Conservation (phyloP, 1,140 invertebrate species). For the Calephelis nemesis region DNA sequence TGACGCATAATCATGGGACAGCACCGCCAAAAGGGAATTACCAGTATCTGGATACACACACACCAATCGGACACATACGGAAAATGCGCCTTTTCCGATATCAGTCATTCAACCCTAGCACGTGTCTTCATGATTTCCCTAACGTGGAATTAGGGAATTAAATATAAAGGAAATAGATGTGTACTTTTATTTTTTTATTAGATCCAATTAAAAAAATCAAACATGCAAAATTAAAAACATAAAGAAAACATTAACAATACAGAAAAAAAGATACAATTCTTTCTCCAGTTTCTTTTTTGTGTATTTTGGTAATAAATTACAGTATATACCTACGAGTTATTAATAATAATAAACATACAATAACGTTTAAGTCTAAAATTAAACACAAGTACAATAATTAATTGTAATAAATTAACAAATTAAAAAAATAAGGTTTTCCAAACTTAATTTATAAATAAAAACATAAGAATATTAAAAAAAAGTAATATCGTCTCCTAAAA, state of each 20-base stretch:
- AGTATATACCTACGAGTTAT: not conserved
- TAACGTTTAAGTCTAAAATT: not conserved
- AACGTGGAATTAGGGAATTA: constrained; percentile 32
- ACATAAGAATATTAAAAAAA: not conserved
- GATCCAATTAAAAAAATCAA: constrained; percentile 32
- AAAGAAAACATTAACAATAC: constrained; percentile 1
- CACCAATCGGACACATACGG: constrained; percentile 66
- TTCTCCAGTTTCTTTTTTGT: not conserved
- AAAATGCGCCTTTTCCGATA: constrained; percentile 55
- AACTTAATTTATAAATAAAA: not conserved
- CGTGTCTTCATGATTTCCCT: constrained; percentile 61
- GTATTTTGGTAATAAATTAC: not conserved
- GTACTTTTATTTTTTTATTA: constrained; percentile 34
- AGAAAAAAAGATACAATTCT: not conserved
- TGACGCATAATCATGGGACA: constrained; percentile 66
- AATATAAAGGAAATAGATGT: constrained; percentile 32
- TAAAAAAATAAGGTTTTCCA: not conserved
- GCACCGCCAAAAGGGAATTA: constrained; percentile 64
- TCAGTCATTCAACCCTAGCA: constrained; percentile 61
- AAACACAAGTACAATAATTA: not conserved
- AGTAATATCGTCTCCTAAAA: not conserved
- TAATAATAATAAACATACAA: not conserved
- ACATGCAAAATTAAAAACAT: constrained; percentile 17
- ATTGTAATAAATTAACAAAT: constrained; percentile 6
- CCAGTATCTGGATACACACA: constrained; percentile 66